These are phyloP conservation scores for Ctenopoma kingsleyae DNA, from an alignment of 2,797 vertebrate genomes.

Conservation along the genomic window DNA sequence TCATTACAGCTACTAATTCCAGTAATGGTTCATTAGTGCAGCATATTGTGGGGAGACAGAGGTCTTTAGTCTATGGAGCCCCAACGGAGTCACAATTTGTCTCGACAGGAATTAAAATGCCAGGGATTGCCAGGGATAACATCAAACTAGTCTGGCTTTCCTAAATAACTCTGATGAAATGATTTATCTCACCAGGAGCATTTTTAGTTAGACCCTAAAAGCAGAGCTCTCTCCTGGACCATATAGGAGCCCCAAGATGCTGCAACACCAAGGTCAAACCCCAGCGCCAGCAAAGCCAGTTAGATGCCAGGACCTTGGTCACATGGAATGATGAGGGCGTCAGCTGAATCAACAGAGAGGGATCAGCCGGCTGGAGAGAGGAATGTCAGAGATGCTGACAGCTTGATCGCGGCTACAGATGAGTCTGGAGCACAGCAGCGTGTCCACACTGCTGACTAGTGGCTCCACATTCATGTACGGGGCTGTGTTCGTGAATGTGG, in stretches of 20 bases:
- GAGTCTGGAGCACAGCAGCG: conserved; percentile 53
- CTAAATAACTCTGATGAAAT: background rate
- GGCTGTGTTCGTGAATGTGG: conserved; percentile 11
- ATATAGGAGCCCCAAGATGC: conserved; percentile 67
- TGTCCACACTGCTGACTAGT: conserved; percentile 48
- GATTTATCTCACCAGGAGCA: background rate
- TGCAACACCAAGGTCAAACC: conserved; percentile 78
- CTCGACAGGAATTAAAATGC: too few relatives aligned
- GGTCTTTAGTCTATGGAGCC: too few relatives aligned
- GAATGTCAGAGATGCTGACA: conserved; percentile 76
- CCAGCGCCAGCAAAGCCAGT: conserved; percentile 50
- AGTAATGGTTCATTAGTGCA: background rate
- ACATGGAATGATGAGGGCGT: conserved; percentile 55
- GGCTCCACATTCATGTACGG: conserved; percentile 54
- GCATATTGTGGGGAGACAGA: background rate
- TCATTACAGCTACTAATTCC: background rate
- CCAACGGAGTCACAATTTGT: too few relatives aligned
- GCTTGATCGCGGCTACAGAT: conserved; percentile 49
- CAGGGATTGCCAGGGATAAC: background rate
- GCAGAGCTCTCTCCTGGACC: conserved; percentile 16
- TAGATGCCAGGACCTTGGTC: conserved; percentile 65
- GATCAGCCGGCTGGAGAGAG: conserved; percentile 71
- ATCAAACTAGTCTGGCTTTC: background rate
- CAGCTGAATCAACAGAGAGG: conserved; percentile 84
- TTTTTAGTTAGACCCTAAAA: conserved; percentile 37